These are phyloP conservation scores for Vannuccia rotundouncinata DNA, from an alignment of 2,888 invertebrate genomes.

Conservation along the genomic window DNA sequence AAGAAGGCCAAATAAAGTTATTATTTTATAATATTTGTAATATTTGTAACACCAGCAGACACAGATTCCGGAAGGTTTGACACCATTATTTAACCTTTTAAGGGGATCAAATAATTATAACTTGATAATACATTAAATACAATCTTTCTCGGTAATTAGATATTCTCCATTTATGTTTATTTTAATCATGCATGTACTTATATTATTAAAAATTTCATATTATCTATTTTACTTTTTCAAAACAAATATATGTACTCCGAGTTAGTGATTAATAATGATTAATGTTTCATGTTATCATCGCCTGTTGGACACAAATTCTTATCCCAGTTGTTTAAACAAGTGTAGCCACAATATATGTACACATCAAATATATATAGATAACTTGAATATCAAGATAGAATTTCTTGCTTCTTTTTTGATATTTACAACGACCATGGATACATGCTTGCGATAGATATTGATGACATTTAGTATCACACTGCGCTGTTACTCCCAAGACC, in stretches of 20 bases:
- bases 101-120: not conserved
- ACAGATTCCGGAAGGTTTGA: too few relatives aligned
- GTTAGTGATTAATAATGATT: not conserved
- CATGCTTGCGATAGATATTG: not conserved
- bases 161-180: not conserved
- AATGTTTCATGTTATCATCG: not conserved
- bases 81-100: not conserved
- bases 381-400: too few relatives aligned
- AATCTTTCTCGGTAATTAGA: not conserved
- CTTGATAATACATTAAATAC: not conserved
- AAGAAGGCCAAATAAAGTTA: too few relatives aligned
- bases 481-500: not conserved
- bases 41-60: too few relatives aligned
- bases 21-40: too few relatives aligned
- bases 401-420: not conserved
- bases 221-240: not conserved
- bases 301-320: not conserved
- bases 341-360: too few relatives aligned
- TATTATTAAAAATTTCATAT: not conserved
- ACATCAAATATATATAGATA: too few relatives aligned
- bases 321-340: not conserved
- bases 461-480: constrained; percentile 11
- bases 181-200: not conserved
- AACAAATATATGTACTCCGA: not conserved
- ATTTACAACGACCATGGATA: not conserved